These are phyloP conservation scores for Axinella damicornis DNA, from an alignment of 37 sponge, comb jelly and placozoan species.

Conservation along the genomic window DNA sequence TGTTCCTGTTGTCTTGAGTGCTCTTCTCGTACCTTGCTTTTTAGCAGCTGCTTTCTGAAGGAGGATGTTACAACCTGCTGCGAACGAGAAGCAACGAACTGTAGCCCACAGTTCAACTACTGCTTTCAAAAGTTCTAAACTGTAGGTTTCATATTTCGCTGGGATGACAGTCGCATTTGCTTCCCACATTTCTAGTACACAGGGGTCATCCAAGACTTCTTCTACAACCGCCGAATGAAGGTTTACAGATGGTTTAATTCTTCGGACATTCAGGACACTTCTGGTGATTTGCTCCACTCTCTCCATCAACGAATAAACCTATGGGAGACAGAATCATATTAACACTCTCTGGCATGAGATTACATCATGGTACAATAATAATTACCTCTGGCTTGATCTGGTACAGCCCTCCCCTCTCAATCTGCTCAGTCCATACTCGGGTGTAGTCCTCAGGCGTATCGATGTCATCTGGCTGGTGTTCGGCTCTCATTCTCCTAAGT, in stretches of 20 bases:
- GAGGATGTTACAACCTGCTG: background rate
- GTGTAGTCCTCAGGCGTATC: conserved; percentile 16
- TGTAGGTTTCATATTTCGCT: too few relatives aligned
- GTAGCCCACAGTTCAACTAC: conserved; percentile 23
- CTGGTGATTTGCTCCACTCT: background rate
- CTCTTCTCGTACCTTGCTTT: conserved; percentile 33
- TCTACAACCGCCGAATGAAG: background rate
- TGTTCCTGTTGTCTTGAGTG: conserved; percentile 1
- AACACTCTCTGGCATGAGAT: too few relatives aligned
- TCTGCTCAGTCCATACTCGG: background rate
- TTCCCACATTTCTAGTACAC: too few relatives aligned
- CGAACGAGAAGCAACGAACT: conserved; percentile 18
- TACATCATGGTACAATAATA: too few relatives aligned
- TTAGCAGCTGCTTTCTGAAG: background rate
- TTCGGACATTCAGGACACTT: background rate
- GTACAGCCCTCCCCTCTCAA: too few relatives aligned
- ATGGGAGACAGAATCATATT: too few relatives aligned
- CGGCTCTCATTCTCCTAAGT: background rate
- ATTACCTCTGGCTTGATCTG: conserved; percentile 7
- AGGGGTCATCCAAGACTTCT: background rate
- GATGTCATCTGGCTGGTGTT: background rate
- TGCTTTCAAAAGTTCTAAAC: background rate
- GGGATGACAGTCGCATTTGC: background rate
- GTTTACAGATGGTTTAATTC: background rate
- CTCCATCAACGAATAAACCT: background rate